phyloP scores from a whole-genome alignment of 2,888 invertebrate genomes.

The Tetragonisca angustula region DNA sequence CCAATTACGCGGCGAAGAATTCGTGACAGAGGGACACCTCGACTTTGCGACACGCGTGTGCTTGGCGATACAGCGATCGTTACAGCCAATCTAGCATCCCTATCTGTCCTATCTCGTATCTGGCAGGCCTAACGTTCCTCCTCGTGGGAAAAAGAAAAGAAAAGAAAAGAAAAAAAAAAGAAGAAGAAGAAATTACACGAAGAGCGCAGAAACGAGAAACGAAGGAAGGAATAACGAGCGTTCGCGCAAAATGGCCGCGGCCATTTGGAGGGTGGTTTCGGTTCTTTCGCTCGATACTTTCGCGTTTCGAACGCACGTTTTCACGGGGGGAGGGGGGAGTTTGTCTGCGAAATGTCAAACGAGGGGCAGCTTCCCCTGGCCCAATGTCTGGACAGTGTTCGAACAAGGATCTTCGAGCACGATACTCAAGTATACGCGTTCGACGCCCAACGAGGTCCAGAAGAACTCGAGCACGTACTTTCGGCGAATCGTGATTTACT shows the following conservation, averaged over 20 bases:
- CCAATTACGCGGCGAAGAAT: conserved; percentile 74
- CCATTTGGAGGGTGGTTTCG: conserved; percentile 9
- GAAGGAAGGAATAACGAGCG: conserved; percentile 38
- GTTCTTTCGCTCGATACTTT: conserved; percentile 35
- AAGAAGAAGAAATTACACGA: background rate
- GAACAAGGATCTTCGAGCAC: background rate
- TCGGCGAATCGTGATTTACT: conserved; percentile 41
- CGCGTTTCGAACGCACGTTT: background rate
- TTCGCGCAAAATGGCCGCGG: conserved; percentile 51
- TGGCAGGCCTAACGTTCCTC: conserved; percentile 6
- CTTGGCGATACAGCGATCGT: conserved; percentile 46
- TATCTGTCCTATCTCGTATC: conserved; percentile 47
- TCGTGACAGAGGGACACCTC: conserved; percentile 59
- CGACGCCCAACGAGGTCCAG: background rate
- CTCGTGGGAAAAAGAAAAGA: background rate
- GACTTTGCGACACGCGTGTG: conserved; percentile 29
- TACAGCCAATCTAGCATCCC: conserved; percentile 62
- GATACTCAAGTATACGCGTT: background rate
- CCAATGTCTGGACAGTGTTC: conserved; percentile 21
- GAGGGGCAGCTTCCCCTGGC: background rate
- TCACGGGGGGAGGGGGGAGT: no score
- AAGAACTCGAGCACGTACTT: conserved; percentile 26
- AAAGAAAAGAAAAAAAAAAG: conserved; percentile 10
- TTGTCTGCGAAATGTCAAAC: conserved; percentile 30
- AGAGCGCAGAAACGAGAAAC: no score